Percentiles rank a stretch among this genome's conserved stretches.
Evolutionary conservation across 35 echinoderm and acorn worm species (phyloP).

Genomic region (Apostichopus parvimensis): DNA sequence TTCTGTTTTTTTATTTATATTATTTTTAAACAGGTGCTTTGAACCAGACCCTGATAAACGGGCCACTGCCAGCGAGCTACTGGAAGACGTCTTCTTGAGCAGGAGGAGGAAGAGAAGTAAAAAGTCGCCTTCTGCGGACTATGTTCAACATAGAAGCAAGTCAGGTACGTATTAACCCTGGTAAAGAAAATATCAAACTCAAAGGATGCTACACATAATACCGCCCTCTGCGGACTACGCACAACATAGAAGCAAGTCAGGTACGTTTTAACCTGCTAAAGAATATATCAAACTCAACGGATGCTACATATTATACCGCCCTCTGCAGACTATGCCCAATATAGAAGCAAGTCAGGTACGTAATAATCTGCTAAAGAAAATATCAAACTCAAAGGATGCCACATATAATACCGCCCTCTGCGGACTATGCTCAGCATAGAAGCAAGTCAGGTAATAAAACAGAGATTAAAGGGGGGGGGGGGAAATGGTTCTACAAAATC

Average conservation of each 20-base stretch:
- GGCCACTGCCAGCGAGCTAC: slow-evolving; percentile 72
- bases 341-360: neutral
- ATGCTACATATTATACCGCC: too few relatives aligned
- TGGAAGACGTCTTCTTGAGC: slow-evolving; percentile 75
- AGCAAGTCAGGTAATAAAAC: too few relatives aligned
- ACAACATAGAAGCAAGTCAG: neutral
- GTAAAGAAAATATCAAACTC: neutral
- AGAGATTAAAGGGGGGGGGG: too few relatives aligned
- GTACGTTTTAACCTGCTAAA: neutral
- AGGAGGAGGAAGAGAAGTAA: slow-evolving; percentile 54
- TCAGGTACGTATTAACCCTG: slow-evolving; percentile 59
- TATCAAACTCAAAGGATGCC: too few relatives aligned
- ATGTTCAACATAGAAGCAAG: slow-evolving; percentile 68
- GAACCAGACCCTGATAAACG: slow-evolving; percentile 94
- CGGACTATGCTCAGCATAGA: too few relatives aligned
- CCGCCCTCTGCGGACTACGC: too few relatives aligned
- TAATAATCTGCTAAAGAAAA: too few relatives aligned
- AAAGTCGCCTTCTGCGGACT: slow-evolving; percentile 36
- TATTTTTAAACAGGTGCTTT: slow-evolving; percentile 71
- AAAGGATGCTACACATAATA: slow-evolving; percentile 38
- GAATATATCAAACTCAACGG: neutral
- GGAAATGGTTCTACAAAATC: too few relatives aligned
- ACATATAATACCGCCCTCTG: too few relatives aligned
- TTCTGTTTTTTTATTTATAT: slow-evolving; percentile 14
- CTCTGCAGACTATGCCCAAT: neutral